Conservation (phyloP, 1,140 invertebrate genomes). For the Microplitis mediator region DNA sequence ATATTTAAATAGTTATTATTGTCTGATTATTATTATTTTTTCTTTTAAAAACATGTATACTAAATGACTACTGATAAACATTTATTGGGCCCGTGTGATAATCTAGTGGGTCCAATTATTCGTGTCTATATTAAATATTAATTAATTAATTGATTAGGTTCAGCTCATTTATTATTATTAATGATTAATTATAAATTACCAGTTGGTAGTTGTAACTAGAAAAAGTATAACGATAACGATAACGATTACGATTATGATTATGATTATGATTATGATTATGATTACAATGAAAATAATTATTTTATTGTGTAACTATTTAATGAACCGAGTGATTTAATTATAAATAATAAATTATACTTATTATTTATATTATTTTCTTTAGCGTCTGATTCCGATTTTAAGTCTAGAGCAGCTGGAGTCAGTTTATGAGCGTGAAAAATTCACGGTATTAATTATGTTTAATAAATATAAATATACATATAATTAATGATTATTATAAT, state of each 20-base stretch:
- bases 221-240: too few relatives aligned
- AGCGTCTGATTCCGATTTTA: too few relatives aligned
- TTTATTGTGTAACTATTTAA: background rate
- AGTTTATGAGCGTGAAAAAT: too few relatives aligned
- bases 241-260: too few relatives aligned
- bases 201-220: too few relatives aligned
- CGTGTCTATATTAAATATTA: constrained; percentile 35
- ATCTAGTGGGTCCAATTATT: constrained; percentile 52
- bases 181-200: too few relatives aligned
- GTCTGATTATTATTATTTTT: constrained; percentile 12
- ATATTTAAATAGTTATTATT: constrained; percentile 12
- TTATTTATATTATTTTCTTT: too few relatives aligned
- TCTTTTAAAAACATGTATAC: background rate
- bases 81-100: constrained; percentile 57
- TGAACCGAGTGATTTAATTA: background rate
- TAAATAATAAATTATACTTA: background rate
- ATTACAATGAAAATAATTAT: too few relatives aligned
- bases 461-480: too few relatives aligned
- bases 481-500: too few relatives aligned
- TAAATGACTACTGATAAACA: background rate
- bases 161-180: constrained; percentile 35
- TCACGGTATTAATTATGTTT: too few relatives aligned
- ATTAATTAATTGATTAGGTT: constrained; percentile 39
- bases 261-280: background rate
- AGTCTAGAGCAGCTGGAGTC: too few relatives aligned